Percentiles rank a stretch among this genome's conserved stretches.
Evolutionary conservation across 2,113 vertebrate species (phyloP).

Genomic region (Callocephalon fimbriatum): DNA sequence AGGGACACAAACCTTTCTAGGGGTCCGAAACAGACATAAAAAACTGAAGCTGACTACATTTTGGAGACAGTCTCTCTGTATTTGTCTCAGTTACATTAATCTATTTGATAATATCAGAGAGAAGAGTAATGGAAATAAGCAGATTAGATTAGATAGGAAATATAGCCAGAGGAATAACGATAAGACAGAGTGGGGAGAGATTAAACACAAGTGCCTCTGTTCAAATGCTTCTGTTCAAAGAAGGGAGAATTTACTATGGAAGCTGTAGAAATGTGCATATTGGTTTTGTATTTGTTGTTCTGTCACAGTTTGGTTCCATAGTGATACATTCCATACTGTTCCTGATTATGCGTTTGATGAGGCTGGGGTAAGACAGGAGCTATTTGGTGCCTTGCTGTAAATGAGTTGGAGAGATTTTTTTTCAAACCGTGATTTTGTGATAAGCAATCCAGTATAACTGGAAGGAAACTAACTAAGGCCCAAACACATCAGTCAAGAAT

Average conservation of each 20-base stretch:
- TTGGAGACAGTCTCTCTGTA: background rate
- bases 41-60: background rate
- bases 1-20: background rate
- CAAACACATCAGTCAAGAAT: background rate
- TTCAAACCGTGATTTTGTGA: background rate
- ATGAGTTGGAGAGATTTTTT: background rate
- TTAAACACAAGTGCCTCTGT: background rate
- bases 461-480: background rate
- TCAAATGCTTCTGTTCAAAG: background rate
- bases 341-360: background rate
- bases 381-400: background rate
- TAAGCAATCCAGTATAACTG: background rate
- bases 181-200: background rate
- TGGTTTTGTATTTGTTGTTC: background rate
- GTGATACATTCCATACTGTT: background rate
- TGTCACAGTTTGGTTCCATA: background rate
- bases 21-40: background rate
- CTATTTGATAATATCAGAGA: background rate
- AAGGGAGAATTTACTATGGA: background rate
- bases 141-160: background rate
- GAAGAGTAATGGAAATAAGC: background rate
- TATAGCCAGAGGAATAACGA: background rate
- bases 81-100: background rate
- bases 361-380: background rate
- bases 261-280: background rate